Evolutionary conservation across 23 tunicate species (phyloP).

Genomic region (Oikopleura vanhoeffeni): DNA sequence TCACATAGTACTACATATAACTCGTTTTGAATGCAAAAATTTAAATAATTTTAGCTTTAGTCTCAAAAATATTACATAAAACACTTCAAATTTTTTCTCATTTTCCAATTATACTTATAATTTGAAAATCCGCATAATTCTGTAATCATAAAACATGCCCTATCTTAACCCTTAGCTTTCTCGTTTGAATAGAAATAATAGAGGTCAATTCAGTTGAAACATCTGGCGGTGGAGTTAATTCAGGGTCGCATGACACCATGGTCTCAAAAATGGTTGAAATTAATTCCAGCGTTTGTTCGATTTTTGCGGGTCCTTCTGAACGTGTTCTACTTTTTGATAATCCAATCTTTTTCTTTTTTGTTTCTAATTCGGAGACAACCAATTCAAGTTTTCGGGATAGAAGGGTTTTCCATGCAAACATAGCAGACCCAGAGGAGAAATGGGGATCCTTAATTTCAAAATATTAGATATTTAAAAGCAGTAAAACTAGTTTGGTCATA

Average conservation of each 20-base stretch:
- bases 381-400: not conserved
- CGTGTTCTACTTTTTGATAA: not conserved
- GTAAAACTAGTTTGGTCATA: no score
- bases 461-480: no score
- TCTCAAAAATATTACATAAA: no score
- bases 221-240: not conserved
- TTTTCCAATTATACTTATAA: no score
- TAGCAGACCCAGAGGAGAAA: not conserved
- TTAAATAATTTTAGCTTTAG: no score
- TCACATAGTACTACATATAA: no score
- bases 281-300: constrained; percentile 1
- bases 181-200: no score
- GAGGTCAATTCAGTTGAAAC: not conserved
- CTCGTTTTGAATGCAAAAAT: no score
- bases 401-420: constrained; percentile 11
- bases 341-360: not conserved
- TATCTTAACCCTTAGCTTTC: no score
- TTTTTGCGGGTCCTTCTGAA: constrained; percentile 6
- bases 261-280: not conserved
- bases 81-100: no score
- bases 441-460: not conserved
- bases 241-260: not conserved
- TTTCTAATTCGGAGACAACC: not conserved
- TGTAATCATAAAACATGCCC: no score
- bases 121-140: no score